phyloP scores from a whole-genome alignment of 2,888 invertebrate species.

The Tinea trinotella region DNA sequence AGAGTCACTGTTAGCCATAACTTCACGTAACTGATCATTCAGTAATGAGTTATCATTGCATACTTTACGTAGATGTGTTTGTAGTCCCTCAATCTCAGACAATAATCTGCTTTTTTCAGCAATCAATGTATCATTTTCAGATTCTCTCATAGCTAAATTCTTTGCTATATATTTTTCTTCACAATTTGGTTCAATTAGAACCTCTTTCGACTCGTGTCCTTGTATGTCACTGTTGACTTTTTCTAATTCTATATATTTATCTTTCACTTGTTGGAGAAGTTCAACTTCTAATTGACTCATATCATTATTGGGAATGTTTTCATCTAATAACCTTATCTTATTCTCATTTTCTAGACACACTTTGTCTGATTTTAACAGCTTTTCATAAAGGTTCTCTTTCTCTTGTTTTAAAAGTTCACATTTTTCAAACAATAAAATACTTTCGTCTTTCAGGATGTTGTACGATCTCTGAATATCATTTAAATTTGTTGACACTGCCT shows the following conservation, averaged over 20 bases:
- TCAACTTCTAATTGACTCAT: conserved; percentile 4
- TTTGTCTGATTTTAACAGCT: conserved; percentile 26
- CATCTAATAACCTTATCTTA: not conserved
- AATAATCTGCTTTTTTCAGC: conserved; percentile 57
- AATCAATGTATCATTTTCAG: conserved; percentile 27
- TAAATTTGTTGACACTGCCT: conserved; percentile 8
- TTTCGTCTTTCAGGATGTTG: conserved; percentile 5
- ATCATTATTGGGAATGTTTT: not conserved
- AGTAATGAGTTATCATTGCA: conserved; percentile 62
- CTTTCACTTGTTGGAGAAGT: not conserved
- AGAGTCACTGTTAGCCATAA: conserved; percentile 51
- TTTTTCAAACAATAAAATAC: conserved; percentile 27
- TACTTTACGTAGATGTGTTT: conserved; percentile 60
- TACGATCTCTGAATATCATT: not conserved
- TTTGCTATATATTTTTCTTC: not conserved
- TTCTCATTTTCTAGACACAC: conserved; percentile 24
- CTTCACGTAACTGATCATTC: conserved; percentile 59
- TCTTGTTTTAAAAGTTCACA: conserved; percentile 29
- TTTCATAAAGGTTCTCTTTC: conserved; percentile 27
- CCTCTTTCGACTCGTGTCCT: not conserved
- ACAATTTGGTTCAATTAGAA: not conserved
- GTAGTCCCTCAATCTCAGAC: conserved; percentile 62
- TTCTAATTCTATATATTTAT: not conserved
- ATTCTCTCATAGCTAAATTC: not conserved
- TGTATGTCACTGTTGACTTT: conserved; percentile 3